Evolutionary conservation across 2,113 vertebrate species (phyloP).

Genomic region (Sminthopsis crassicaudata): DNA sequence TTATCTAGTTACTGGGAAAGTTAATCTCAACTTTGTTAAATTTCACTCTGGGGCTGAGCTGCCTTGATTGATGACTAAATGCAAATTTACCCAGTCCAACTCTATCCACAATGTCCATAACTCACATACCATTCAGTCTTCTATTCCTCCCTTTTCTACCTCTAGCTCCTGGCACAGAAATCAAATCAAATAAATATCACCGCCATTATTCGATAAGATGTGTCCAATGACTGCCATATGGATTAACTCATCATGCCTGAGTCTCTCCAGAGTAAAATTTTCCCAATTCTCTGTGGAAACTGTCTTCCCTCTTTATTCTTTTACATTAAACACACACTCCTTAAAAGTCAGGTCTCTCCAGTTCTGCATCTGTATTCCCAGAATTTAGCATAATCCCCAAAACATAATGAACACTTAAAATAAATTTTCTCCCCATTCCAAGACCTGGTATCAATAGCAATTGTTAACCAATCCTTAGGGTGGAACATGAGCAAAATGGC

Average conservation of each 20-base stretch:
- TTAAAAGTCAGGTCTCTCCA: not conserved
- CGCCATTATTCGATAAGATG: not conserved
- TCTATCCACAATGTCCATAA: not conserved
- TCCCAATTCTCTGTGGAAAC: not conserved
- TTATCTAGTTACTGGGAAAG: not conserved
- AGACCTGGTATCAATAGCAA: not conserved
- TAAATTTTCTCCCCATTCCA: not conserved
- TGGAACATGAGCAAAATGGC: not conserved
- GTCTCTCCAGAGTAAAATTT: not conserved
- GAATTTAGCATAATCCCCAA: not conserved
- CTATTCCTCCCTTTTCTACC: not conserved
- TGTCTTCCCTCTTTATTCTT: not conserved
- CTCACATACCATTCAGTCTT: not conserved
- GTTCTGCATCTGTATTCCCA: not conserved
- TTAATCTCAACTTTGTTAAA: not conserved
- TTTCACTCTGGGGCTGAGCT: not conserved
- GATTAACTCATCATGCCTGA: not conserved
- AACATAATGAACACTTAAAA: not conserved
- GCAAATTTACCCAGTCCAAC: not conserved
- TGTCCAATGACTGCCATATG: not conserved
- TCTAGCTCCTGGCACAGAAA: not conserved
- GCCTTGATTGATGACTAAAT: not conserved
- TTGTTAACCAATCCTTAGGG: not conserved
- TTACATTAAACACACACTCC: not conserved
- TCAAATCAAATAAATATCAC: not conserved